Base-by-base conservation (phyloP, 2,888 invertebrate genomes). In the Trichopria drosophilae region DNA sequence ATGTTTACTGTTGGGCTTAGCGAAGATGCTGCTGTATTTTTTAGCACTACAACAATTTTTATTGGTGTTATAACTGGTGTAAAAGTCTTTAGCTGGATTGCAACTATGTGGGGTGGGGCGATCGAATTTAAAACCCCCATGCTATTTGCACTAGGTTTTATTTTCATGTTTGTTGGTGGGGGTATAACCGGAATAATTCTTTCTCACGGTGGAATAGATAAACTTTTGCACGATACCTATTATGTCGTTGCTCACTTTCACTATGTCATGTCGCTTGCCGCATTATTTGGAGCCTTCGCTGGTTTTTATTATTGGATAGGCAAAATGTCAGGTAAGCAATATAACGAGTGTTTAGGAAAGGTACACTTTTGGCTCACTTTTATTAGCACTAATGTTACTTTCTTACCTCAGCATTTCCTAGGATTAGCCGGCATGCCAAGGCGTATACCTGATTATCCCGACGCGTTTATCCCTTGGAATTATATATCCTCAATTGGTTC, bases 1-100 rank as follows among this genome's bases (percentile, higher is more conserved):
- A 90, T 90, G 81, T 91, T 90, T 76, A 89, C 88, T 2, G 84
- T 90, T 24, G 89, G 90, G 1, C 85, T 90, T 82, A 88, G 90
- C 77, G 84, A 89, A 52, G 88, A 90, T 76, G 88, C 87, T 0
- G 86, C 88, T 75, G 88, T 89, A 15, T 90, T 90, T 73, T 90
- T 90, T 74, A 90, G 88, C 0, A 85, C 89, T 34, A 88, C 88
- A 0, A 90, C 89, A 13, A 89, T 89, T 83, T 86, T 90, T 81
- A 90, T 90, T 87, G 89, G 88, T 1, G 82, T 90, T 0, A 88
- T 90, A 0, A 90, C 90, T 12, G 90, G 88, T 61, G 87, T 90
- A 81, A 90, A 90, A 82, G 82, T 90, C 78, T 89, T 89, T 77
- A 85, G 86, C 20, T 89, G 88, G 83, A 65, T 88, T 76, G 84